These are phyloP conservation scores for Furnarius figulus DNA, from an alignment of 2,113 vertebrate species.

Conservation along the genomic window DNA sequence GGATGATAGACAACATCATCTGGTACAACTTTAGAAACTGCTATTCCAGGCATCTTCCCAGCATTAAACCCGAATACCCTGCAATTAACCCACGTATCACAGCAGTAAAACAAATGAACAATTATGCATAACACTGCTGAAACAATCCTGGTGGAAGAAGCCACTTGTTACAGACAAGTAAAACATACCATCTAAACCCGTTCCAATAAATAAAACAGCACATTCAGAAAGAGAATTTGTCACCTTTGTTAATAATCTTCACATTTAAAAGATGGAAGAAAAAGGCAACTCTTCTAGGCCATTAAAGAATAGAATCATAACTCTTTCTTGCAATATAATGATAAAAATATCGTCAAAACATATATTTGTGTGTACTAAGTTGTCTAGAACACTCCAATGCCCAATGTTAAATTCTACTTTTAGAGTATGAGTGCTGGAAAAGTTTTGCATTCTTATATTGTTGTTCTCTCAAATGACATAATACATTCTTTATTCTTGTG, in stretches of 20 bases:
- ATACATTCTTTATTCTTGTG: not conserved
- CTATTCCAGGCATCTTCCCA: constrained; percentile 1
- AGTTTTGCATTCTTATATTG: not conserved
- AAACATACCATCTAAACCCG: constrained; percentile 25
- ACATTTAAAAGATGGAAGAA: not conserved
- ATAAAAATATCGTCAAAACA: not conserved
- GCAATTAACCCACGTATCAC: constrained; percentile 8
- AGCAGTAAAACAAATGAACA: constrained; percentile 25
- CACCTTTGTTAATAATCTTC: not conserved
- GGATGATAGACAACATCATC: not conserved
- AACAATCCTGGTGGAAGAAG: constrained; percentile 37
- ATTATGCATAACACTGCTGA: not conserved
- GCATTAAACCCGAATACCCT: not conserved
- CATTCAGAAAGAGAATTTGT: not conserved
- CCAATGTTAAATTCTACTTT: not conserved
- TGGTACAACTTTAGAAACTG: constrained; percentile 18
- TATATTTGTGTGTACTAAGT: not conserved
- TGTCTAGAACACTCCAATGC: not conserved
- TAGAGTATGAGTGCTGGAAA: not conserved
- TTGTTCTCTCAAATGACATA: not conserved
- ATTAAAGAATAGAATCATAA: not conserved
- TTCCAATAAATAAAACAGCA: constrained; percentile 7
- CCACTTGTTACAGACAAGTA: constrained; percentile 22
- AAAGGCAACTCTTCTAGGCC: not conserved
- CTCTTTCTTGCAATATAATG: not conserved